A percentile compares a stretch with the other conserved stretches of the same genome.
Evolutionary conservation across 2,113 vertebrate genomes (phyloP).

Genomic region (Phylloscopus trochilus): DNA sequence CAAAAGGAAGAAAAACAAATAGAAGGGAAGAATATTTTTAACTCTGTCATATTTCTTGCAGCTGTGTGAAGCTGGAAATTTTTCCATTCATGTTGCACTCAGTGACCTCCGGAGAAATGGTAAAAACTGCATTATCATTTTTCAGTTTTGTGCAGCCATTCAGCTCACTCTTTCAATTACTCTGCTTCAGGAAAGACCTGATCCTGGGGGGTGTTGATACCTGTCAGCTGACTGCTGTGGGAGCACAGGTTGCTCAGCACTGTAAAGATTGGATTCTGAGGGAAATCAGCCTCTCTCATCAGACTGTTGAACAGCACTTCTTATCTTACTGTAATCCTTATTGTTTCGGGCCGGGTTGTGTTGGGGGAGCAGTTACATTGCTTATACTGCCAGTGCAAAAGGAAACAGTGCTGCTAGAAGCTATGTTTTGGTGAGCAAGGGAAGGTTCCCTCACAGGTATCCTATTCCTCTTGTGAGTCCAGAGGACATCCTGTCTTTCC

Average conservation of each 20-base stretch:
- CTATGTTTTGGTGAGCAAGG: neutral
- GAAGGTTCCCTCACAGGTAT: neutral
- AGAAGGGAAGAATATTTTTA: neutral
- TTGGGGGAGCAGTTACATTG: neutral
- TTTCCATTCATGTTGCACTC: constrained; percentile 84
- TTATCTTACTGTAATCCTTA: neutral
- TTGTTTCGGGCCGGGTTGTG: neutral
- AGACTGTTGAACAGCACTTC: neutral
- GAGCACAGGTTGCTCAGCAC: neutral
- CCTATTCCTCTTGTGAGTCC: neutral
- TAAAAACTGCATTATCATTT: constrained; percentile 58
- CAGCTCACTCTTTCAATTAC: neutral
- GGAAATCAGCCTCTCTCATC: neutral
- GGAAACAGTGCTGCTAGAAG: neutral
- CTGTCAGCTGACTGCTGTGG: neutral
- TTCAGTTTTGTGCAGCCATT: neutral
- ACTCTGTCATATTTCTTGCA: constrained; percentile 58
- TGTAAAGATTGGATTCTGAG: neutral
- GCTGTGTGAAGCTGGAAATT: constrained; percentile 88
- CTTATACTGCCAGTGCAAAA: neutral
- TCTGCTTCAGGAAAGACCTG: neutral
- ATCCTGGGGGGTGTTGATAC: neutral
- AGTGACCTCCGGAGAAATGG: constrained; percentile 78
- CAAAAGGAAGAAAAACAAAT: neutral
- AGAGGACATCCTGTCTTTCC: neutral